Base-by-base conservation (phyloP, 2,888 invertebrate genomes). In the Gari tellinella region DNA sequence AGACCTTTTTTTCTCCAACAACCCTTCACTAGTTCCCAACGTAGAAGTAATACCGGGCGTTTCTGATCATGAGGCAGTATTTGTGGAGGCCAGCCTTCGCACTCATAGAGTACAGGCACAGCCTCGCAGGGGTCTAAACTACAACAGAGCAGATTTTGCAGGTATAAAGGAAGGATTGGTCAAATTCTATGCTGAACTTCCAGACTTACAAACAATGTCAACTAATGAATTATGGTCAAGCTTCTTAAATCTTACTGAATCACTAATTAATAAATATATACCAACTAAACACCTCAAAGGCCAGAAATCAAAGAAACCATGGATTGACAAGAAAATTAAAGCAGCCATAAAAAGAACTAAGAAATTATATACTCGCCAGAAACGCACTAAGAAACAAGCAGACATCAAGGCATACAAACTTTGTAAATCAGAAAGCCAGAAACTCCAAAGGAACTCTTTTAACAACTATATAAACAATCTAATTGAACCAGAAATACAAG, bases 1-100 rank as follows among this genome's bases (percentile, higher is more conserved):
- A 1, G 67, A 67, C 26, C 26, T 69, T 10, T 69, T 69, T 38
- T 65, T 65, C 38, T 49, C 63, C n/a, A 56, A 63, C 45, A 69
- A 69, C 56, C 48, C 45, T 15, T 43, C 62, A 0, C 25, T 69
- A 14, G 49, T 69, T 5, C 49, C 37, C 53, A 63, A 15, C 37
- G n/a, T 38, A 17, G 25, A 61, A 41, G 68, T 61, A 12, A 12
- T 46, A 46, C 46, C 46, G 8, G 46, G 40, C 14, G 14, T 40
- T 12, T 40, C 40, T 12, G 40, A 40, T 14, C 40, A 40, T 14
- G 8, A 12, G 14, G 40, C 40, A 8, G 40, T 40, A 12, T 40
- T 12, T 40, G 40, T 40, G 14, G 10, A 40, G 14, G 25, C 51
- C 12, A 25, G 25, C 25, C 51, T 51, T 21, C 21, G 51, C 12